phyloP scores from a whole-genome alignment of 2,113 vertebrate genomes.

The Oostethus manadensis region DNA sequence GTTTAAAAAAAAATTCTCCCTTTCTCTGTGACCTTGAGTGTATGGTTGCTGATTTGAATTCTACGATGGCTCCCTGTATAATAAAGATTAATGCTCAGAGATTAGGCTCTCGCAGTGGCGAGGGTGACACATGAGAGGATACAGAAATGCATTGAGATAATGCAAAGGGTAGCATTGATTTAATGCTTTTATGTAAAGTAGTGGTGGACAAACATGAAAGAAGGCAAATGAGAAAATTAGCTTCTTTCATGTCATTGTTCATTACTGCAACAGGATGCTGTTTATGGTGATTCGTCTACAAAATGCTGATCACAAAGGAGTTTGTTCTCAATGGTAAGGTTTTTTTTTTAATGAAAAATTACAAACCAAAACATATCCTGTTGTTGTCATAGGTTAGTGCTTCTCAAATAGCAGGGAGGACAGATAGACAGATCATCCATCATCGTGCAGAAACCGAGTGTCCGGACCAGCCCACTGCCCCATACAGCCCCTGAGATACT shows the following conservation, averaged over 20 bases:
- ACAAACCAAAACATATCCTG: no score
- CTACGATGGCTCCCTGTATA: conserved; percentile 36
- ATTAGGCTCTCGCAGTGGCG: conserved; percentile 44
- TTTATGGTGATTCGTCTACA: not conserved
- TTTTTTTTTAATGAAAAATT: no score
- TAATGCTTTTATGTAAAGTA: conserved; percentile 30
- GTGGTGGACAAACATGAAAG: conserved; percentile 24
- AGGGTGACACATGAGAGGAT: conserved; percentile 42
- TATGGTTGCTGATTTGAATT: conserved; percentile 46
- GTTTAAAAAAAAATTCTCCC: conserved; percentile 4
- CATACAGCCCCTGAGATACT: no score
- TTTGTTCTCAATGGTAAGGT: no score
- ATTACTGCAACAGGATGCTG: not conserved
- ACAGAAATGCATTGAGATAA: conserved; percentile 27
- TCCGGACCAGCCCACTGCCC: no score
- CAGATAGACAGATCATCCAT: no score
- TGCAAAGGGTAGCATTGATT: conserved; percentile 29
- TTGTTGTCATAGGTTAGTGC: no score
- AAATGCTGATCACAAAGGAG: no score
- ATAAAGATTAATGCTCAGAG: conserved; percentile 58
- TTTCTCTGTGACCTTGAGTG: conserved; percentile 42
- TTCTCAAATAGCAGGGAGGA: no score
- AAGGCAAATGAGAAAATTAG: conserved; percentile 13
- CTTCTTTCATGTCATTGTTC: not conserved
- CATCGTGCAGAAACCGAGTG: no score